Conservation (phyloP, 2,888 invertebrate genomes). For the Barypeithes pellucidus region DNA sequence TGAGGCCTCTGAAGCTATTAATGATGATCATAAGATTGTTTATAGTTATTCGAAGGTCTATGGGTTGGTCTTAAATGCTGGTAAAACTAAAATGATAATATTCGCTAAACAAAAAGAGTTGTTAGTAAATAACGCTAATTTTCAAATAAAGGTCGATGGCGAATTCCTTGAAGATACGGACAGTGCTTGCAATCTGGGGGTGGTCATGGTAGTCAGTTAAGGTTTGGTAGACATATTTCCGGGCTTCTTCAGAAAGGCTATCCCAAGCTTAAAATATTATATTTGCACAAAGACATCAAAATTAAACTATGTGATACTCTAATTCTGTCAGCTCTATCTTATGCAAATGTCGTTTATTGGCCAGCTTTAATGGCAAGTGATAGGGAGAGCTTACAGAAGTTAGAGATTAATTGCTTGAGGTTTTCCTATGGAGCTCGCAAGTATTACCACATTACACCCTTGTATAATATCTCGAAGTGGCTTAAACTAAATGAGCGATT, state of each 20-base stretch:
- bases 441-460: neutral
- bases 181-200: neutral
- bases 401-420: neutral
- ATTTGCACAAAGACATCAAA: neutral
- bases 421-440: neutral
- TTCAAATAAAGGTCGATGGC: neutral
- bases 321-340: neutral
- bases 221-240: neutral
- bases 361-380: neutral
- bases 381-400: neutral
- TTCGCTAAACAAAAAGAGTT: neutral
- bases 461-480: neutral
- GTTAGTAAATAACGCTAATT: neutral
- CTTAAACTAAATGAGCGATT: neutral
- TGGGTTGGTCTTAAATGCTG: neutral
- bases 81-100: neutral
- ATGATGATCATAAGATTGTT: neutral
- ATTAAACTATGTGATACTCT: neutral
- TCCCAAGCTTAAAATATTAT: neutral
- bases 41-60: neutral
- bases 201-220: neutral
- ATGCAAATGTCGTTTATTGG: neutral
- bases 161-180: neutral
- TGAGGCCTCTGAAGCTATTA: neutral
- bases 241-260: neutral